These are phyloP conservation scores for Pocillopora damicornis DNA, from an alignment of 64 coral and sea anemone genomes.

Conservation along the genomic window DNA sequence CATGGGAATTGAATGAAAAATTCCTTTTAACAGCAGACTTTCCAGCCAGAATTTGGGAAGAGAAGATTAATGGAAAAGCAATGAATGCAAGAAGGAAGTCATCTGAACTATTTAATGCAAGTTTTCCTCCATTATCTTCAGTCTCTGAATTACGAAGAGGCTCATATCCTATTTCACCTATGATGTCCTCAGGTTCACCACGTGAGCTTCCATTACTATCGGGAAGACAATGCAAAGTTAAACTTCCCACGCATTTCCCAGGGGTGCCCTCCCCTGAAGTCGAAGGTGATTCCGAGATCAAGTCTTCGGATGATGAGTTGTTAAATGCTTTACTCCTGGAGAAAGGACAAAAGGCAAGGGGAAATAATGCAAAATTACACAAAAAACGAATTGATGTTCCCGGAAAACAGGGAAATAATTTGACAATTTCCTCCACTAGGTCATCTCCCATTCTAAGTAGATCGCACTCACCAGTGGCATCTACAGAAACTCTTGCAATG, in stretches of 20 bases:
- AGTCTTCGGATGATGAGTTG: neutral
- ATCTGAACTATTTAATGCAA: conserved; percentile 4
- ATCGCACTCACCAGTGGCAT: conserved; percentile 14
- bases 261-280: neutral
- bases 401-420: neutral
- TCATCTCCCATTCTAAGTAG: conserved; percentile 4
- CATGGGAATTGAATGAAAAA: conserved; percentile 23
- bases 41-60: conserved; percentile 20
- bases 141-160: neutral
- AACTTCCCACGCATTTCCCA: conserved; percentile 10
- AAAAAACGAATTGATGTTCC: neutral
- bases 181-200: neutral
- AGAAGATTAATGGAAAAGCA: neutral
- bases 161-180: neutral
- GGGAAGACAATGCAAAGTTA: conserved; percentile 18
- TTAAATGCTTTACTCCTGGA: neutral
- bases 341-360: neutral
- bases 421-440: neutral
- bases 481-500: conserved; percentile 10
- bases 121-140: conserved; percentile 16
- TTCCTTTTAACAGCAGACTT: conserved; percentile 20
- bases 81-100: neutral
- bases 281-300: neutral
- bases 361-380: neutral
- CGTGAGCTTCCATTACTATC: conserved; percentile 1